Conservation (phyloP, 2,888 invertebrate genomes). For the Coenonympha arcania region DNA sequence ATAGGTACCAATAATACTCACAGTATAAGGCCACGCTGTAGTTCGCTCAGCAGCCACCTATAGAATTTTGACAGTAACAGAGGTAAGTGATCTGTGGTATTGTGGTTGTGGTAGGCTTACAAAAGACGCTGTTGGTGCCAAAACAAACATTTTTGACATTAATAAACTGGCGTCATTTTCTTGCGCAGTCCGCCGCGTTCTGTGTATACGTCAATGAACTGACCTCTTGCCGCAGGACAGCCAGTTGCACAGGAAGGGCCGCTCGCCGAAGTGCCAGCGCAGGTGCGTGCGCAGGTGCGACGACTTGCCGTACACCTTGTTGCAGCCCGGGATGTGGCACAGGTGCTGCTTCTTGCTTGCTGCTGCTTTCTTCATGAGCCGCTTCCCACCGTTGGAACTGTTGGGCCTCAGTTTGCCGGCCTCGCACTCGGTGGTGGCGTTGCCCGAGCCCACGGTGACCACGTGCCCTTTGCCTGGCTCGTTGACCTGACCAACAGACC, state of each 20-base stretch:
- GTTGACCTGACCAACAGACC: too few species aligned
- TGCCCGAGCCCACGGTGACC: conserved; percentile 56
- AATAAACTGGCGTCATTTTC: too few species aligned
- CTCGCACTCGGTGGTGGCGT: conserved; percentile 49
- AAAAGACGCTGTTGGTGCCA: too few species aligned
- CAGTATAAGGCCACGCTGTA: too few species aligned
- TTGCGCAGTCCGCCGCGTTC: too few species aligned
- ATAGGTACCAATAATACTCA: too few species aligned
- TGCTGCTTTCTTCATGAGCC: conserved; percentile 87
- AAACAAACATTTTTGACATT: too few species aligned
- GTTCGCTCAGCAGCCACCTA: too few species aligned
- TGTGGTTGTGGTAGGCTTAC: too few species aligned
- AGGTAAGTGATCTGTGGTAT: too few species aligned
- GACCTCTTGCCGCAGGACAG: conserved; percentile 93
- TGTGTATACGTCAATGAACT: neutral
- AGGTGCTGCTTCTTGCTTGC: conserved; percentile 97
- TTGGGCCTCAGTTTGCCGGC: conserved; percentile 45
- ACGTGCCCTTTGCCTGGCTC: conserved; percentile 91
- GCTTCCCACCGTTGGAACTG: conserved; percentile 50
- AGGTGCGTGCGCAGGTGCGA: conserved; percentile 89
- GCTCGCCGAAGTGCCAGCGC: conserved; percentile 95
- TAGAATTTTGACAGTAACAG: too few species aligned
- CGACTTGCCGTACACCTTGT: conserved; percentile 94
- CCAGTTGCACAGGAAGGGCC: conserved; percentile 97
- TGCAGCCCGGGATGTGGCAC: conserved; percentile 94